These are phyloP conservation scores for Cacatua alba DNA, from an alignment of 2,113 vertebrate genomes.

Conservation along the genomic window DNA sequence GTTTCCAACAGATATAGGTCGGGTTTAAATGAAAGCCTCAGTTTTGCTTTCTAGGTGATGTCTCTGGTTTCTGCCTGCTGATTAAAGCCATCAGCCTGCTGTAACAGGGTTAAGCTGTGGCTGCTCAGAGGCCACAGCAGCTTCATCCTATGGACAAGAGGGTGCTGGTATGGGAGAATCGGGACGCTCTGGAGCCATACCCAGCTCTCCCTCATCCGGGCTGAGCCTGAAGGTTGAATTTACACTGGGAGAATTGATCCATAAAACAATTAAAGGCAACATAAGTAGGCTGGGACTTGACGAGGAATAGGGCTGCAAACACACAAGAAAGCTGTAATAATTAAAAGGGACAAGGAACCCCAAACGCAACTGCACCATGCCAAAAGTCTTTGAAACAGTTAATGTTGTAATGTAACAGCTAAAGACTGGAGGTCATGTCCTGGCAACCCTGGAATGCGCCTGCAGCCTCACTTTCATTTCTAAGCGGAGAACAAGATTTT, in stretches of 20 bases:
- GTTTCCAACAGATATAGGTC: fast-evolving
- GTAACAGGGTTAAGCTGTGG: background rate
- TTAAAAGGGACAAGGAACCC: background rate
- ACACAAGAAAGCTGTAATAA: background rate
- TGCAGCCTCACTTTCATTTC: background rate
- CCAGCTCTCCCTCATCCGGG: background rate
- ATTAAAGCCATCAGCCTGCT: background rate
- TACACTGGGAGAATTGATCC: background rate
- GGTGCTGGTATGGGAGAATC: fast-evolving
- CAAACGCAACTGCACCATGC: background rate
- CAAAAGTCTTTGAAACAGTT: background rate
- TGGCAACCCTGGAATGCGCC: constrained; percentile 31
- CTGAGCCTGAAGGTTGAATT: background rate
- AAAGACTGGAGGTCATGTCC: background rate
- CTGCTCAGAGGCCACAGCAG: background rate
- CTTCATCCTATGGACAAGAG: background rate
- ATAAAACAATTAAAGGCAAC: constrained; percentile 16
- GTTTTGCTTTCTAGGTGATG: background rate
- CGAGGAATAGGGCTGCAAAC: background rate
- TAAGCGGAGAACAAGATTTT: background rate
- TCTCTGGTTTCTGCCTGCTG: background rate
- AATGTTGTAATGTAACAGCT: background rate
- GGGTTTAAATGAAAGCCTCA: background rate
- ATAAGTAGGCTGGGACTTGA: background rate
- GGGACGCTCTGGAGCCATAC: background rate